Base-by-base conservation (phyloP, 2,113 vertebrate genomes). In the Odocoileus hemionus region DNA sequence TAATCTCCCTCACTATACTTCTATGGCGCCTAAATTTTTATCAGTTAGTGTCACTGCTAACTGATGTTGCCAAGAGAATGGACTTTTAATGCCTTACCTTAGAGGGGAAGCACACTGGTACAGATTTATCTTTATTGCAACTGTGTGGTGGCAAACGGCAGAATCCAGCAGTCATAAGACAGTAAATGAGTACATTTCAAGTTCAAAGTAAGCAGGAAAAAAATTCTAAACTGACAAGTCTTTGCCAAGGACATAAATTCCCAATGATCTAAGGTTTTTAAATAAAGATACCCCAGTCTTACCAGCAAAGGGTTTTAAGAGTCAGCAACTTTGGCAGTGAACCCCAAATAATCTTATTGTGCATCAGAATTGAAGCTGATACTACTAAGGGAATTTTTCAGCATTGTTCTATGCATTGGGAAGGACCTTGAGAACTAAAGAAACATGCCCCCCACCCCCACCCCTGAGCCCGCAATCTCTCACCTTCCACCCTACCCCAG, bases 401-500 rank as follows among this genome's bases (percentile, higher is more conserved):
- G 64, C 33, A 2, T 30, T 76, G 3, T 52, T 80, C 30, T 91
- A 6, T 57, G 15, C 9, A 0, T 91, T 12, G 12, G 19, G 5
- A 12, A 36, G 10, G 28, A 52, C 52, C 23, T 82, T 57, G n/a
- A 70, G 57, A 47, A 28, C 52, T 85, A 33, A 13, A 58, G 15
- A 86, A 60, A 30, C 5, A 0, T 74, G 8, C 4, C 3, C 1
- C 6, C 1, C 7, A 21, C n/a, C 19, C 10, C 5, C 3, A 26
- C 5, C 1, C 1, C 23, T 6, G 6, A 67, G 3, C 33, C 15
- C 33, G 1, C 64, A n/a, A 10, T 23, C 70, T 13, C 3, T 23
- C 39, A 7, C 12, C 5, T 5, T 10, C 1, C 17, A 2, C 5
- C n/a, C 2, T 19, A 1, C 3, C 47, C 2, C 4, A 21, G 3